phyloP scores from a whole-genome alignment of 2,888 invertebrate species.

The Tridacna crocea region DNA sequence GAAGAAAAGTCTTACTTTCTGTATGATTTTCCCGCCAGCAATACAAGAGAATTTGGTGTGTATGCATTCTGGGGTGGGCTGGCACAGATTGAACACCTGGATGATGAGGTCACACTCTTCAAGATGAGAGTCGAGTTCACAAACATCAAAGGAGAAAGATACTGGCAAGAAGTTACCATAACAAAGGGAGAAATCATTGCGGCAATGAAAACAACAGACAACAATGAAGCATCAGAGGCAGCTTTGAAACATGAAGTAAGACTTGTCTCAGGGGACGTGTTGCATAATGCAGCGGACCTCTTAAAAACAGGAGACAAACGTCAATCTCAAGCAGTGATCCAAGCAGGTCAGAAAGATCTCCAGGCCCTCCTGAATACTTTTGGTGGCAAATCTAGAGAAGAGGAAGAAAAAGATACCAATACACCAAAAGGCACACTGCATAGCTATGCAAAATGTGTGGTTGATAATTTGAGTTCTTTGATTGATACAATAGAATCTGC shows the following conservation, averaged over 20 bases:
- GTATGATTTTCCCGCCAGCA: slow-evolving; percentile 72
- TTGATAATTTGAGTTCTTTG: slow-evolving; percentile 66
- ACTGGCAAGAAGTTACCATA: slow-evolving; percentile 52
- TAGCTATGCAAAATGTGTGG: slow-evolving; percentile 58
- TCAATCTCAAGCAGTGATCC: slow-evolving; percentile 49
- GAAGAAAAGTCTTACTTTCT: slow-evolving; percentile 67
- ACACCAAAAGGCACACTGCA: slow-evolving; percentile 52
- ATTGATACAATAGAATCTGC: slow-evolving; percentile 57
- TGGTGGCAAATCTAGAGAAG: slow-evolving; percentile 50
- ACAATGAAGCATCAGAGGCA: slow-evolving; percentile 48
- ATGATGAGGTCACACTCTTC: slow-evolving; percentile 44
- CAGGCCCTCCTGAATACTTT: slow-evolving; percentile 58
- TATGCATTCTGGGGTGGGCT: slow-evolving; percentile 54
- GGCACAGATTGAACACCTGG: slow-evolving; percentile 36
- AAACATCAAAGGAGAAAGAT: slow-evolving; percentile 60
- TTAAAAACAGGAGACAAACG: slow-evolving; percentile 50
- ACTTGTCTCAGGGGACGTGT: slow-evolving; percentile 55
- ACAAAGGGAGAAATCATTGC: slow-evolving; percentile 49
- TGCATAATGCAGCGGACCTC: slow-evolving; percentile 60
- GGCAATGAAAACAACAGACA: background rate
- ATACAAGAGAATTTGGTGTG: slow-evolving; percentile 66
- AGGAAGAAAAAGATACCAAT: slow-evolving; percentile 34
- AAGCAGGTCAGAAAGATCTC: slow-evolving; percentile 61
- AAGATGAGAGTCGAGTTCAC: slow-evolving; percentile 58
- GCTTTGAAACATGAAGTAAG: slow-evolving; percentile 64